Evolutionary conservation across 2,113 vertebrate genomes (phyloP), one percentile per base, ranked within the genome.

Genomic region (Todiramphus chloris): DNA sequence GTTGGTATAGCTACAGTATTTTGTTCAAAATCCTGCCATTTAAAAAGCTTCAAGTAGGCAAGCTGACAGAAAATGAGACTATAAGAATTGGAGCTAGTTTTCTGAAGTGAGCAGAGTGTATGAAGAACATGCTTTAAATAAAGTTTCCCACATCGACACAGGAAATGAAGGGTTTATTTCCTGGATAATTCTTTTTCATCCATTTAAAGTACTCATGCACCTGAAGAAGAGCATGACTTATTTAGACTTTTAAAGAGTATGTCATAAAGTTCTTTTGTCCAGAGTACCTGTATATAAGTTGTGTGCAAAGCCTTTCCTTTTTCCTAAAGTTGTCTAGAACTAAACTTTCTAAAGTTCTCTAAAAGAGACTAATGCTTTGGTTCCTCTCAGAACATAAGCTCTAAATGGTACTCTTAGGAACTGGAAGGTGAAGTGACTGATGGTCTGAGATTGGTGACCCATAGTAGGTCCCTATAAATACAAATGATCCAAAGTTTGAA

Each of bases 161-260:
- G 37, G 80, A 87, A 89, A 74, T 33, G 8, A 59, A 73, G 1
- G 0, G 21, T 74, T 2, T 31, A 41, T 66, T 89, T 85, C 78
- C 48, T 72, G 21, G 17, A 73, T 83, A 94, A 69, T 64, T 75
- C 2, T 23, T 73, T 64, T 86, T 43, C 20, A 73, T 37, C 9
- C 6, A 41, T 79, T 86, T 60, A 33, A 79, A 73, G 4, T 23
- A 59, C n/a, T n/a, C 7, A 10, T 21, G 20, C 93, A 66, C 30
- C n/a, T 89, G 75, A 94, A 93, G n/a, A 59, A 74, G 11, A 50
- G 18, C 17, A 55, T 87, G 74, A 93, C 89, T 95, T 91, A 91
- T 83, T 39, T 30, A 91, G n/a, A 50, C 15, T 72, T 93, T 91
- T 91, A 80, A 94, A 91, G 23, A 33, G 2, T 33, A 44, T 56